Evolutionary conservation across 1,140 invertebrate species (phyloP).

Genomic region (Marisa cornuarietis): DNA sequence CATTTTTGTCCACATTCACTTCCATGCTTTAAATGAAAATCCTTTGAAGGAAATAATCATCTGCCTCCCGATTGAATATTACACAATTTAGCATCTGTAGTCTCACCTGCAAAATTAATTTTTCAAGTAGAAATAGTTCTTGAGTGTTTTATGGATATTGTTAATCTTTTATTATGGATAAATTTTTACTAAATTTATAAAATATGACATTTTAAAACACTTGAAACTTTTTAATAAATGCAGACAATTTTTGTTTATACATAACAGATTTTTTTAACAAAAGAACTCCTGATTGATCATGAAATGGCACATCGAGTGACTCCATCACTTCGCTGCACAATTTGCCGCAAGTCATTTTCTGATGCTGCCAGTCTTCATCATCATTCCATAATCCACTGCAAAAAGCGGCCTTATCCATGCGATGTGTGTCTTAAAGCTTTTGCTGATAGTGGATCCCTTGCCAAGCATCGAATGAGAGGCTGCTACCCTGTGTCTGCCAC

Average conservation of each 20-base stretch:
- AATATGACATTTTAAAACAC: not conserved
- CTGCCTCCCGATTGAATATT: too few species aligned
- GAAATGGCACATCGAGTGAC: slow-evolving; percentile 16
- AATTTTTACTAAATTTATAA: too few species aligned
- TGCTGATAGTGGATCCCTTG: slow-evolving; percentile 33
- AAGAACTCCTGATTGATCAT: slow-evolving; percentile 5
- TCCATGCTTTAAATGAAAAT: too few species aligned
- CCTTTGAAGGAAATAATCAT: too few species aligned
- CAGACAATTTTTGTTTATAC: not conserved
- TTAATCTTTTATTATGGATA: too few species aligned
- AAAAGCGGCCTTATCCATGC: slow-evolving; percentile 42
- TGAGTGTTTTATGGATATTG: too few species aligned
- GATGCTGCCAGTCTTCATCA: slow-evolving; percentile 1
- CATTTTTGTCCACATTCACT: too few species aligned
- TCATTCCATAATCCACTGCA: slow-evolving; percentile 10
- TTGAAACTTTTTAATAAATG: not conserved
- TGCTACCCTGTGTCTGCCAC: slow-evolving; percentile 87
- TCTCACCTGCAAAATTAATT: too few species aligned
- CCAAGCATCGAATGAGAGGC: slow-evolving; percentile 45
- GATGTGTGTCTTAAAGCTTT: slow-evolving; percentile 44
- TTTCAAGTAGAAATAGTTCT: too few species aligned
- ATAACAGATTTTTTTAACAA: slow-evolving; percentile 6
- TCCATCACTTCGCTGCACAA: slow-evolving; percentile 13
- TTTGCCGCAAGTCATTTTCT: slow-evolving; percentile 18
- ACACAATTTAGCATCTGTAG: too few species aligned